phyloP scores from a whole-genome alignment of 2,113 vertebrate species.

The Rhombomys opimus region DNA sequence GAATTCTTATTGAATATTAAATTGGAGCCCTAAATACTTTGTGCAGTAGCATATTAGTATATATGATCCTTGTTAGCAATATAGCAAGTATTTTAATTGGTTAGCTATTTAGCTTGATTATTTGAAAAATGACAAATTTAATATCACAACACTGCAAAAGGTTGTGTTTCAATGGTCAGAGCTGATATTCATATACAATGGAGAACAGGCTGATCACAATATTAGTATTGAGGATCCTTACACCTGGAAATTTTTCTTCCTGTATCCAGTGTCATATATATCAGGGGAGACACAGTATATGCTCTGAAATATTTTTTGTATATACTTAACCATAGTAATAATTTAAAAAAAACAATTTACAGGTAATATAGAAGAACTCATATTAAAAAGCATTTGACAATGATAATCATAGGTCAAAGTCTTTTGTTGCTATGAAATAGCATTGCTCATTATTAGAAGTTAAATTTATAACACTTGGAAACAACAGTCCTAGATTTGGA shows the following conservation, averaged over 20 bases:
- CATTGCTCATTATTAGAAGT: not conserved
- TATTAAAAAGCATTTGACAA: constrained; percentile 27
- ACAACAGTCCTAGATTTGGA: not conserved
- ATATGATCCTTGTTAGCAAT: constrained; percentile 55
- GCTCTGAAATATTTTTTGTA: constrained; percentile 17
- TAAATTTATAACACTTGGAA: not conserved
- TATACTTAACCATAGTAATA: not conserved
- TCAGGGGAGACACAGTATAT: not conserved
- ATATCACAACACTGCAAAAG: constrained; percentile 51
- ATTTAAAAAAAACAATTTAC: not conserved
- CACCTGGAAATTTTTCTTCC: not conserved
- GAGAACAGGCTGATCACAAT: not conserved
- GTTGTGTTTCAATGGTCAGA: constrained; percentile 47
- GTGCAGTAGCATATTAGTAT: not conserved
- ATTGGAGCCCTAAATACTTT: constrained; percentile 32
- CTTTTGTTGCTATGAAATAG: constrained; percentile 5
- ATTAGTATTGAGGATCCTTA: constrained; percentile 21
- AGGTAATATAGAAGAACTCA: not conserved
- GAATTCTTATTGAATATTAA: constrained; percentile 67
- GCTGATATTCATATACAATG: not conserved
- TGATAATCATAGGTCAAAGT: not conserved
- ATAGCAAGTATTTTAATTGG: constrained; percentile 65
- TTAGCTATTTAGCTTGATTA: constrained; percentile 49
- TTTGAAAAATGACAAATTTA: constrained; percentile 69
- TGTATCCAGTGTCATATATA: not conserved